Conservation (phyloP, 1,140 invertebrate species). For the Atta cephalotes region DNA sequence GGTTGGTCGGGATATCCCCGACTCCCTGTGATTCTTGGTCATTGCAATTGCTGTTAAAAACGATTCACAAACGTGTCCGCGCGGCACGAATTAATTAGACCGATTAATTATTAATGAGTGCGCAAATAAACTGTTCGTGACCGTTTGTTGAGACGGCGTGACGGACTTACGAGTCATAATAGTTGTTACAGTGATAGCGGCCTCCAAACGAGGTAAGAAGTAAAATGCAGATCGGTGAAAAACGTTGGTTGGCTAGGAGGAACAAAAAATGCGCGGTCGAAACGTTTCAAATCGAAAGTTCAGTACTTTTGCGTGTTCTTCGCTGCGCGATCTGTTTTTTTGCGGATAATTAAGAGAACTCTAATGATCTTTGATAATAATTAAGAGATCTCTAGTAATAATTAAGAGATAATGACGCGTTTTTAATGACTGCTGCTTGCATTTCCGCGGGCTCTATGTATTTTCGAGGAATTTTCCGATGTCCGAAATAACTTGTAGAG, state of each 20-base stretch:
- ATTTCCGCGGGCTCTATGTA: not conserved
- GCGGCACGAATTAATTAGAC: constrained; percentile 77
- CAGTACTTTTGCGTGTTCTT: constrained; percentile 19
- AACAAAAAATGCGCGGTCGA: constrained; percentile 22
- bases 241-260: constrained; percentile 45
- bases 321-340: constrained; percentile 54
- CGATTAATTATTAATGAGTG: constrained; percentile 72
- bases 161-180: constrained; percentile 78
- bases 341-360: constrained; percentile 49
- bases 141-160: constrained; percentile 20
- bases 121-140: constrained; percentile 76
- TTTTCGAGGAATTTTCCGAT: constrained; percentile 37
- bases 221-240: constrained; percentile 69
- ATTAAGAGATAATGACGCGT: not conserved
- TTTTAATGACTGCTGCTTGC: constrained; percentile 30
- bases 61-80: constrained; percentile 60
- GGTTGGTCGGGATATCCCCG: constrained; percentile 1
- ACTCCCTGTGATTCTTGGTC: not conserved
- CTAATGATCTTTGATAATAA: constrained; percentile 3
- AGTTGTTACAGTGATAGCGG: constrained; percentile 79
- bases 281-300: constrained; percentile 65
- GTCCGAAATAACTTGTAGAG: constrained; percentile 13
- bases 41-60: not conserved
- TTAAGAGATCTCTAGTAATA: constrained; percentile 31
- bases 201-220: constrained; percentile 52